These are phyloP conservation scores for Lithophane socia DNA, from an alignment of 2,888 invertebrate species.

Conservation along the genomic window DNA sequence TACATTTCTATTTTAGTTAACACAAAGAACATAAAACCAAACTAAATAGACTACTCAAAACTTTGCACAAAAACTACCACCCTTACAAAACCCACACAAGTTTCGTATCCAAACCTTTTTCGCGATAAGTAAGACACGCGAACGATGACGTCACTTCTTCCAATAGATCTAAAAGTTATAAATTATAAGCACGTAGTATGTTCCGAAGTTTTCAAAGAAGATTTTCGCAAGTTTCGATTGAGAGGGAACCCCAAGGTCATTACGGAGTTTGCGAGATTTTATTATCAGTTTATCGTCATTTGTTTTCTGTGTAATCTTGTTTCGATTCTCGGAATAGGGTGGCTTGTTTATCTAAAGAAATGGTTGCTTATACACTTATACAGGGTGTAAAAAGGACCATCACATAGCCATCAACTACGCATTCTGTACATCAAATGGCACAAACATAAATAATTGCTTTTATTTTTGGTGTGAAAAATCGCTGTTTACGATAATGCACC, in stretches of 20 bases:
- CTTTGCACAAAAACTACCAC: slow-evolving; percentile 18
- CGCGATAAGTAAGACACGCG: slow-evolving; percentile 41
- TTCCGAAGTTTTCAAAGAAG: slow-evolving; percentile 37
- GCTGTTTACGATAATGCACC: too few species aligned
- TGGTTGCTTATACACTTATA: too few species aligned
- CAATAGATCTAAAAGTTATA: slow-evolving; percentile 49
- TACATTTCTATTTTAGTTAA: background rate
- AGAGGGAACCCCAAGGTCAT: slow-evolving; percentile 35
- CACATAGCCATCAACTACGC: too few species aligned
- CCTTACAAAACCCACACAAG: slow-evolving; percentile 13
- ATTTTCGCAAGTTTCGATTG: slow-evolving; percentile 48
- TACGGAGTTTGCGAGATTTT: slow-evolving; percentile 41
- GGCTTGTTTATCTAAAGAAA: background rate
- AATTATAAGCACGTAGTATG: slow-evolving; percentile 56
- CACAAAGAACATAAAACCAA: background rate
- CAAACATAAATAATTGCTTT: too few species aligned
- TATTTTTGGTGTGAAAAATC: too few species aligned
- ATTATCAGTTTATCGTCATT: slow-evolving; percentile 44
- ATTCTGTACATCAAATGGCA: too few species aligned
- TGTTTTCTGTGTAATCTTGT: slow-evolving; percentile 36
- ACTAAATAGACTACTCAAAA: slow-evolving; percentile 34
- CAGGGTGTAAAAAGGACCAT: too few species aligned
- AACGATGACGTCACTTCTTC: slow-evolving; percentile 26
- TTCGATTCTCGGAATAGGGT: background rate
- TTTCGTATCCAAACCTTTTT: slow-evolving; percentile 42